Evolutionary conservation across 53 echinoderm and acorn worm species (phyloP).

Genomic region (Holothuria leucospilota): DNA sequence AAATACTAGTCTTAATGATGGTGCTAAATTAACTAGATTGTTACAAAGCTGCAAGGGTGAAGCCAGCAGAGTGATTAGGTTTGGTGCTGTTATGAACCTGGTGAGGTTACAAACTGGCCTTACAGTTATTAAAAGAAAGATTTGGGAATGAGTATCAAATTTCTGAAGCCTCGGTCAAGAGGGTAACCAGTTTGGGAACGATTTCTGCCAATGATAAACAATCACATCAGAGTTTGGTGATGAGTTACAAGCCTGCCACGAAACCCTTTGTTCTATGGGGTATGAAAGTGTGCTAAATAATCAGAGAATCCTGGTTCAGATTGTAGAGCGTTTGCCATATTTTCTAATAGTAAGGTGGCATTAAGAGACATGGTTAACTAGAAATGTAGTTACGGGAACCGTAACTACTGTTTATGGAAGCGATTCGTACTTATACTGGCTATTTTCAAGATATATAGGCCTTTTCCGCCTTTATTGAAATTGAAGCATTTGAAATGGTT

Average conservation of each 20-base stretch:
- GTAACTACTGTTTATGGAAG: too few relatives aligned
- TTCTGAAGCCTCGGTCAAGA: neutral
- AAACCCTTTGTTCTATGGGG: neutral
- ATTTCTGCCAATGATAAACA: neutral
- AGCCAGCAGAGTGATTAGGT: neutral
- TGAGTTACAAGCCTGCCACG: neutral
- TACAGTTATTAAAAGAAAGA: neutral
- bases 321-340: neutral
- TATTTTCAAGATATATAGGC: too few relatives aligned
- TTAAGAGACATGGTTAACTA: neutral
- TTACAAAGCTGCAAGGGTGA: neutral
- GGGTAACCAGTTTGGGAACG: neutral
- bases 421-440: too few relatives aligned
- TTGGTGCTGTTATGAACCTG: too few relatives aligned
- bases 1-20: neutral
- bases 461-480: too few relatives aligned
- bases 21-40: neutral
- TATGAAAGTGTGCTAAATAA: neutral
- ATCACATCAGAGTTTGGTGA: neutral
- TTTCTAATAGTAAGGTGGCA: neutral
- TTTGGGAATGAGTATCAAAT: neutral
- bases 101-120: neutral
- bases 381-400: too few relatives aligned
- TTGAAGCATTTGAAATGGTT: too few relatives aligned
- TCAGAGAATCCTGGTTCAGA: neutral